A percentile compares a stretch with the other conserved stretches of the same genome.
These are phyloP conservation scores for Lithophane leautieri DNA, from an alignment of 2,888 invertebrate genomes.

Conservation along the genomic window DNA sequence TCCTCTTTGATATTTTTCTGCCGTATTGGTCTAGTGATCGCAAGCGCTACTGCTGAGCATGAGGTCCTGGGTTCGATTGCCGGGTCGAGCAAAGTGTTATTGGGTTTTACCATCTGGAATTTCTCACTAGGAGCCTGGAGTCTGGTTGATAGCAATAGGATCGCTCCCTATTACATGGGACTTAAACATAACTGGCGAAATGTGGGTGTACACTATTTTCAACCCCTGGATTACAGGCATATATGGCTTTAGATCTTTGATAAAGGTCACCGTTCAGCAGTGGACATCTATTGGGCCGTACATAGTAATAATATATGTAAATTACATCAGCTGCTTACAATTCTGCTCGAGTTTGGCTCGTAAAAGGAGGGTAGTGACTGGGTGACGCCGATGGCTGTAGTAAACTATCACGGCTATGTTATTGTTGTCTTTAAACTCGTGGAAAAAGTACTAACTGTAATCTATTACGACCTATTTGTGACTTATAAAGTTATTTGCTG, in stretches of 20 bases:
- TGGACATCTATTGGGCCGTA: not conserved
- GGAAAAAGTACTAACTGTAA: conserved; percentile 16
- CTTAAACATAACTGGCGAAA: too few relatives aligned
- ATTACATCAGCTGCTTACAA: conserved; percentile 39
- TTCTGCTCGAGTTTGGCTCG: conserved; percentile 44
- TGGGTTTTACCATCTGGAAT: too few relatives aligned
- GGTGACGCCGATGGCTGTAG: conserved; percentile 19
- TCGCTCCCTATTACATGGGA: too few relatives aligned
- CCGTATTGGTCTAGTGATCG: too few relatives aligned
- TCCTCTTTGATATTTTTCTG: too few relatives aligned
- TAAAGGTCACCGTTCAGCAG: not conserved
- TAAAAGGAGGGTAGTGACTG: conserved; percentile 52
- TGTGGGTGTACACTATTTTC: too few relatives aligned
- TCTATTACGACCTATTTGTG: not conserved
- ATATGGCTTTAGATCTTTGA: not conserved
- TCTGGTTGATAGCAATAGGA: too few relatives aligned
- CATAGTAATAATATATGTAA: conserved; percentile 8
- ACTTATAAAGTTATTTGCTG: not conserved
- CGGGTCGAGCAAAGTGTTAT: too few relatives aligned
- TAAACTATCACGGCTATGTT: conserved; percentile 14
- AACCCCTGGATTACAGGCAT: not conserved
- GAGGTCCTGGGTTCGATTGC: too few relatives aligned
- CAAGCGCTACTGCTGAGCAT: too few relatives aligned
- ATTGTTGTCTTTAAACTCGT: conserved; percentile 44
- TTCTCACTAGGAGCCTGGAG: too few relatives aligned